Evolutionary conservation across 2,113 vertebrate genomes (phyloP).

Genomic region (Sitta europaea): DNA sequence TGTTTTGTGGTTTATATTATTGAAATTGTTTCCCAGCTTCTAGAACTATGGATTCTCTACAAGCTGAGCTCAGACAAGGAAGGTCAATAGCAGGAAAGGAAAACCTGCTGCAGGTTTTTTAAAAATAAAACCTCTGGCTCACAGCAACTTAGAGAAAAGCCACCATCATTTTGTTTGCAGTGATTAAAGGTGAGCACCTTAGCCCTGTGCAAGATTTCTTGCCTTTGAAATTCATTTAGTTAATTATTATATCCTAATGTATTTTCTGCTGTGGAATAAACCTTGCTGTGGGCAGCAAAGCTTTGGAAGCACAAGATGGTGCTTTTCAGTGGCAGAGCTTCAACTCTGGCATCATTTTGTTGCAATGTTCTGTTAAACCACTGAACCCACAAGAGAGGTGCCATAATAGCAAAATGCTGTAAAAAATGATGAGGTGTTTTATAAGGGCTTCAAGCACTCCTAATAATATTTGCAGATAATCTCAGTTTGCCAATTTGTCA

Average conservation of each 20-base stretch:
- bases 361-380: not conserved
- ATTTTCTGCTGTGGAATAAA: not conserved
- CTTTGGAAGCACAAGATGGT: not conserved
- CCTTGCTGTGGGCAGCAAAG: not conserved
- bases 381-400: not conserved
- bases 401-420: not conserved
- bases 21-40: not conserved
- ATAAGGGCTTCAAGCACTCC: not conserved
- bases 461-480: constrained; percentile 41
- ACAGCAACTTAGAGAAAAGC: not conserved
- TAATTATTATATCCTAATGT: not conserved
- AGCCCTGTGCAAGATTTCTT: not conserved
- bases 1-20: not conserved
- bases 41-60: not conserved
- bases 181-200: not conserved
- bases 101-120: not conserved
- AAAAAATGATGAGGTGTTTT: constrained; percentile 25
- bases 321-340: not conserved
- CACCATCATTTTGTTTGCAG: not conserved
- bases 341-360: not conserved
- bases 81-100: not conserved
- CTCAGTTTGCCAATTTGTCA: constrained; percentile 19
- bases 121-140: too few species aligned
- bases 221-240: not conserved
- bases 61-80: not conserved